Base-by-base conservation (phyloP, 2,888 invertebrate genomes). In the Hypercompe scribonia region DNA sequence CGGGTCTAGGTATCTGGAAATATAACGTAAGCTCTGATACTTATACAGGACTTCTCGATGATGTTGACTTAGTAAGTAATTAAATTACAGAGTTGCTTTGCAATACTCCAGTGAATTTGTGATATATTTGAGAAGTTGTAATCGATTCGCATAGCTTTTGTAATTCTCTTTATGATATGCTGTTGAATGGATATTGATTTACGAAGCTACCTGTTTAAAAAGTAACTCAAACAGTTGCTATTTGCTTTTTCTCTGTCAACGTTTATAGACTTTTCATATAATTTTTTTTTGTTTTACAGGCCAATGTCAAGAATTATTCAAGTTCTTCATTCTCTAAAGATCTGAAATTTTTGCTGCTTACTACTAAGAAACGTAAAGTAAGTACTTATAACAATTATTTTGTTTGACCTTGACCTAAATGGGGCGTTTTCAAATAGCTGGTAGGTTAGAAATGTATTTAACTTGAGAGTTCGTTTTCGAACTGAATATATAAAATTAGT, bases 311-410 rank as follows among this genome's bases (percentile, higher is more conserved):
- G 36, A 88, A 90, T 71, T 93, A 89, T 70, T 83, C 89, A 31
- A 79, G 92, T 15, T 84, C 90, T 5, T 81, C 90, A 31, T 94
- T 93, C 73, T 94, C 95, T 2, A 84, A 89, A 28, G 92, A 94
- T 75, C 88, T 91, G 68, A 90, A 90, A 78, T 93, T 91, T 84
- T 80, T 93, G 69, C 80, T 95, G 76, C 78, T 95, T 36, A 78
- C 85, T 3, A 81, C 85, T 13, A 89, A 94, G 69, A 87, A 75
- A 73, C 86, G 83, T 68, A 95, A 92, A 90, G 95, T 95, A 77
- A 87, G 90, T 73, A 65, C 3, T 46, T 24, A 64, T 11, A 61
- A 28, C 8, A 58, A 28, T 33, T 15, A 33, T 34, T 24, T n/a
- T 31, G 13, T 33, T 46, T 21, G 33, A 39, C 11, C n/a, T 54